These are phyloP conservation scores for Cyaniris semiargus DNA, from an alignment of 2,888 invertebrate species.

Conservation along the genomic window DNA sequence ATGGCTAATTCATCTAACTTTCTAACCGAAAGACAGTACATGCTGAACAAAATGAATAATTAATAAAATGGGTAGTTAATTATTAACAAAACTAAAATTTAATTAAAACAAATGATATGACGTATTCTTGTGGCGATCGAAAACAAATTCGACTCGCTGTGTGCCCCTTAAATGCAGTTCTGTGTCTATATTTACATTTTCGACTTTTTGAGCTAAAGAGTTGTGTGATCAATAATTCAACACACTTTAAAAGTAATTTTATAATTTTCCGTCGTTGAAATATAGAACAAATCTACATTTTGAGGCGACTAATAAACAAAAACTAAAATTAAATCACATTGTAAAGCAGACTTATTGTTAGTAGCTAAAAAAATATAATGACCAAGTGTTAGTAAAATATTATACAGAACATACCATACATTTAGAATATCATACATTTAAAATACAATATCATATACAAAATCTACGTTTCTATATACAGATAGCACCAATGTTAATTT, in stretches of 20 bases:
- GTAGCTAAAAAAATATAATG: conserved; percentile 36
- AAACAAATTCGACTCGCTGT: conserved; percentile 63
- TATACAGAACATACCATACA: not conserved
- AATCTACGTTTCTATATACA: conserved; percentile 1
- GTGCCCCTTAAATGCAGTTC: conserved; percentile 9
- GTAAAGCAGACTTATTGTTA: conserved; percentile 49
- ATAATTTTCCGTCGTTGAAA: not conserved
- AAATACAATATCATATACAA: not conserved
- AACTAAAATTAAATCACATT: conserved; percentile 64
- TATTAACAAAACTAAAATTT: conserved; percentile 67
- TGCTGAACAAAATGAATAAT: conserved; percentile 38
- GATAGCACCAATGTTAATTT: not conserved
- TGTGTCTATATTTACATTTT: conserved; percentile 5
- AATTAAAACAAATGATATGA: conserved; percentile 81
- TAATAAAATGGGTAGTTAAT: conserved; percentile 64
- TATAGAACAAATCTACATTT: conserved; percentile 12
- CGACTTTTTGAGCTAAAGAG: not conserved
- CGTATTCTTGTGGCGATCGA: conserved; percentile 76
- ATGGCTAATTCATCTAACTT: not conserved
- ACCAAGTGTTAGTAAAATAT: conserved; percentile 35
- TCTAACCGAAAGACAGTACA: conserved; percentile 42
- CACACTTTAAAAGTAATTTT: not conserved
- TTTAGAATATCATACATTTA: conserved; percentile 4
- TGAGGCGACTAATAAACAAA: conserved; percentile 40
- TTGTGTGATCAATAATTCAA: not conserved